These are phyloP conservation scores for Anas platyrhynchos DNA, from an alignment of 2,113 vertebrate species.

Conservation along the genomic window DNA sequence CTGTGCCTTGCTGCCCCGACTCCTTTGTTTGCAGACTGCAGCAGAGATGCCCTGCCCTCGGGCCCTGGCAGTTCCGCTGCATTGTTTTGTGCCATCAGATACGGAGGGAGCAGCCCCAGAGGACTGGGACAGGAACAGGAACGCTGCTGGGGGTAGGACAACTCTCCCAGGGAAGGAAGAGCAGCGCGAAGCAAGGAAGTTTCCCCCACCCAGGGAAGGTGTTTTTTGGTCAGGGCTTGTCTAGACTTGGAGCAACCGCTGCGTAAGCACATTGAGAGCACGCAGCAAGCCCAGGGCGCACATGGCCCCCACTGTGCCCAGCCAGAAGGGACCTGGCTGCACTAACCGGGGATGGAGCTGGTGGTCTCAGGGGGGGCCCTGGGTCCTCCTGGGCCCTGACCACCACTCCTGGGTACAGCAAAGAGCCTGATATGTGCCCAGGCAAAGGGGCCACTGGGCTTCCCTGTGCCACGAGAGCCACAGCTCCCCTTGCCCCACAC, in stretches of 20 bases:
- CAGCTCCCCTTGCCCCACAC: background rate
- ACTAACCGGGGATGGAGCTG: fast-evolving
- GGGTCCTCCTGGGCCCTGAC: background rate
- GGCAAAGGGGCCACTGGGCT: background rate
- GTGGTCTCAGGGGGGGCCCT: background rate
- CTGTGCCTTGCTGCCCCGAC: fast-evolving
- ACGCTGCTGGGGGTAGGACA: background rate
- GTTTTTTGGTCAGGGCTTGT: conserved; percentile 48
- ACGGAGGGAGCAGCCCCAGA: background rate
- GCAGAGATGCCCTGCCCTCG: background rate
- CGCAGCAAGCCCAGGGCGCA: fast-evolving
- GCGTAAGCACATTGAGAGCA: background rate
- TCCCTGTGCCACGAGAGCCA: background rate
- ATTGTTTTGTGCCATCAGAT: background rate
- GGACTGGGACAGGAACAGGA: background rate
- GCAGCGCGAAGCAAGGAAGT: background rate
- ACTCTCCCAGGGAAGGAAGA: background rate
- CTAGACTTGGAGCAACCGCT: conserved; percentile 30
- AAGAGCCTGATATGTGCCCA: background rate
- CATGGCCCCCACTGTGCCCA: fast-evolving
- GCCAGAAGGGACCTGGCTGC: background rate
- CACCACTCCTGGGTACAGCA: too few relatives aligned
- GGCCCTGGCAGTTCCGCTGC: background rate
- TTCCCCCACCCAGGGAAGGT: background rate
- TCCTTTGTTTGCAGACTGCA: background rate